phyloP scores from a whole-genome alignment of 2,888 invertebrate genomes.

The Sthenelais limicola region DNA sequence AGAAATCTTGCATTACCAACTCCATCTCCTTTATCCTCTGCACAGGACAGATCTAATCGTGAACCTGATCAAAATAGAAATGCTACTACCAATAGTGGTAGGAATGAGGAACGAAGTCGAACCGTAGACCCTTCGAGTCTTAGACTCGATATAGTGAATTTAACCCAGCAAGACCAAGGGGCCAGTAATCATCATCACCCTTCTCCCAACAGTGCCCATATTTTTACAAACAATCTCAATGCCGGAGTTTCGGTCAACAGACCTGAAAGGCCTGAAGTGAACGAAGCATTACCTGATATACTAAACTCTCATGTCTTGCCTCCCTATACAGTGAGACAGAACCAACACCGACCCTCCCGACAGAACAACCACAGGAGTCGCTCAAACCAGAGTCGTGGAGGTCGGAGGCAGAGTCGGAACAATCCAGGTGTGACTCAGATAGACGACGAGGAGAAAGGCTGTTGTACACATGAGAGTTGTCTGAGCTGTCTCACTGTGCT shows the following conservation, averaged over 20 bases:
- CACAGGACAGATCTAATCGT: too few species aligned
- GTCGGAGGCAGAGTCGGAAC: not conserved
- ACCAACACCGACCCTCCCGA: conserved; percentile 52
- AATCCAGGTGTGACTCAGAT: conserved; percentile 18
- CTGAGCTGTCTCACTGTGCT: conserved; percentile 63
- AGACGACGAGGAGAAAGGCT: conserved; percentile 42
- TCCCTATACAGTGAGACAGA: conserved; percentile 54
- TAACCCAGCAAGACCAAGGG: too few species aligned
- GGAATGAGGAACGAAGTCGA: too few species aligned
- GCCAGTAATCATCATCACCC: too few species aligned
- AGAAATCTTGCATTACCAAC: too few species aligned
- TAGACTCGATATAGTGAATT: too few species aligned
- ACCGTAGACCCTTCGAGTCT: too few species aligned
- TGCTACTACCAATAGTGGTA: too few species aligned
- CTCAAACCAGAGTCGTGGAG: not conserved
- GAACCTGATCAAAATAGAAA: too few species aligned
- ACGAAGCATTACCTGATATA: conserved; percentile 63
- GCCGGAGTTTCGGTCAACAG: conserved; percentile 10
- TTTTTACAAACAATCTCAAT: conserved; percentile 13
- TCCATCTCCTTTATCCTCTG: too few species aligned
- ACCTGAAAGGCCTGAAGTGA: conserved; percentile 25
- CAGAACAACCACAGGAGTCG: conserved; percentile 49
- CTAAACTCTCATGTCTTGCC: conserved; percentile 63
- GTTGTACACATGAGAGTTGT: conserved; percentile 52
- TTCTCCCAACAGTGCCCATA: not conserved